Evolutionary conservation across 2,113 vertebrate species (phyloP), one percentile per base, ranked within the genome.

Genomic region (Lophochroa leadbeateri): DNA sequence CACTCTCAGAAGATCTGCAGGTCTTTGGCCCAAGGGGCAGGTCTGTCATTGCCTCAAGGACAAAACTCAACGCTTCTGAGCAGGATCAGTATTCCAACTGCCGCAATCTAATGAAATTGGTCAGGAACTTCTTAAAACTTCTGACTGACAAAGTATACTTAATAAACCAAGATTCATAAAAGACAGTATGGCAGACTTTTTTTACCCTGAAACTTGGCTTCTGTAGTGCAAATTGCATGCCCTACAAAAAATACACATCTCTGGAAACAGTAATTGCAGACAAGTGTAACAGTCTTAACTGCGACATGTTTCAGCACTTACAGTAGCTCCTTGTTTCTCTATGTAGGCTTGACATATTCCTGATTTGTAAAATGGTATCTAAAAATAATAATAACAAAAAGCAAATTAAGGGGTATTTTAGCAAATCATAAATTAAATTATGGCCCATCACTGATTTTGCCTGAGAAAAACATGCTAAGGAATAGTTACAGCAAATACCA

Each of bases 321-420:
- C 99, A 70, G 98, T 98, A 90, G 98, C 98, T 96, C 87, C 46
- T 16, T 96, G 96, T 88, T 98, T 98, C 92, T 98, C 97, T 77
- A 97, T n/a, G 57, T 97, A 98, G 63, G 89, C 87, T 96, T 98
- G 98, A 69, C 99, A 97, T 96, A 98, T 92, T 80, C 99, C 98
- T 75, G 82, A 97, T 91, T 98, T 98, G 52, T 98, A 98, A 97
- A 98, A 99, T 5, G 97, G 28, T 94, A 98, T 96, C 99, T 99
- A 88, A 52, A 96, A 68, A 77, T 25, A 79, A 77, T 18, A 69
- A 76, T 25, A 29, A 75, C 44, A 80, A 58, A 69, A 90, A 60
- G 94, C 82, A 67, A 49, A 77, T 49, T 55, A 57, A 76, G 25
- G 37, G 3, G 6, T 39, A 29, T 33, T 88, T 82, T 43, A 90